Evolutionary conservation across 2,113 vertebrate genomes (phyloP), one percentile per base, ranked within the genome.

Genomic region (Oxygymnocypris stewartii): DNA sequence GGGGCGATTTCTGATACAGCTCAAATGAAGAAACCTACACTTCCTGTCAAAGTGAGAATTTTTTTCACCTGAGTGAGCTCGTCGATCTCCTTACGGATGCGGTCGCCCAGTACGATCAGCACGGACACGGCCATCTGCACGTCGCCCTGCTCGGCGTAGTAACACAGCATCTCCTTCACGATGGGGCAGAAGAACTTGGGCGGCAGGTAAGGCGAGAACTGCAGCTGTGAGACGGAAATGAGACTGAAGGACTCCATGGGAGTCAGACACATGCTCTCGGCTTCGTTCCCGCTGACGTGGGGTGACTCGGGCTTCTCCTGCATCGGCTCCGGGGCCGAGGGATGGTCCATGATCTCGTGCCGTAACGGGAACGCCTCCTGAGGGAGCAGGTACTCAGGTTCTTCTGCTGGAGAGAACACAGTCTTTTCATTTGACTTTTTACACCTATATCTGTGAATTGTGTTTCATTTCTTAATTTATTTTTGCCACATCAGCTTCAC

Each of bases 51-150:
- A 59, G 16, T 47, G 44, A 10, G 44, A 1, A 9, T 23, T 59
- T 59, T 59, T 0, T 6, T 59, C 31, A 93, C 91, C 97, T 99
- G 98, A 0, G 94, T 98, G 89, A 98, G 97, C 87, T 99, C 97
- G 0, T 99, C 97, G 0, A 99, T 96, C 93, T 98, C 97, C 90
- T 96, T 97, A 37, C 97, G 96, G 78, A 99, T 97, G 2, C 97
- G 94, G 35, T 99, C 97, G 0, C 98, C 98, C 89, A 99, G 90
- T 87, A 99, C 98, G 0, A 99, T 97, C 57, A 99, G 97, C 86
- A 97, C 95, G 0, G 98, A 99, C 71, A 98, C 97, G 0, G 98
- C 97, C 31, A 96, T 99, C 95, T 99, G 98, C 88, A 99, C 97
- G 0, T 99, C 98, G 0, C 98, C 98, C 92, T 97, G 96, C 93